These are phyloP conservation scores for Acanthosepion lycidas DNA, from an alignment of 2,888 invertebrate genomes.

Conservation along the genomic window DNA sequence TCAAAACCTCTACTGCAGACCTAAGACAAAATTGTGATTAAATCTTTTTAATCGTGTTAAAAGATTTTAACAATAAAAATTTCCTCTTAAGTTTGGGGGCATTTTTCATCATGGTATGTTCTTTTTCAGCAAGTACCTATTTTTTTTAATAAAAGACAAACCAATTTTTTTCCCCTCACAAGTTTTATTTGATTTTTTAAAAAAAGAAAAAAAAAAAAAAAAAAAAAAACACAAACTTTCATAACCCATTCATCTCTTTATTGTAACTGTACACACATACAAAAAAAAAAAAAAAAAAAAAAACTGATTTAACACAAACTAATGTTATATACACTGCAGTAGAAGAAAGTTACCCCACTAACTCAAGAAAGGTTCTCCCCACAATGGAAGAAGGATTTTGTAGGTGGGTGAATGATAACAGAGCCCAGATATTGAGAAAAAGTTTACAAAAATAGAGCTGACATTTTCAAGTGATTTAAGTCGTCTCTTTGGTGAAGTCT, in stretches of 20 bases:
- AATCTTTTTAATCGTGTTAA: no score
- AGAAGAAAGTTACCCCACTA: background rate
- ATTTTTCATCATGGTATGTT: no score
- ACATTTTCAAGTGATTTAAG: background rate
- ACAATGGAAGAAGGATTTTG: background rate
- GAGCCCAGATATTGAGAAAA: conserved; percentile 20
- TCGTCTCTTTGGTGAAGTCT: background rate
- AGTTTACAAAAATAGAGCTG: conserved; percentile 33
- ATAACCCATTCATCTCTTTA: background rate
- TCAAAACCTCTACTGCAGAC: no score
- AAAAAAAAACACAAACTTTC: background rate
- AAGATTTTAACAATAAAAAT: no score
- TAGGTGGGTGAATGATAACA: background rate
- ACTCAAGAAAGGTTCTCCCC: background rate
- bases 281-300: background rate
- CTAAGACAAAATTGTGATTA: no score
- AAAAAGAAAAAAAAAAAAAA: background rate
- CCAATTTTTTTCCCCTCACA: no score
- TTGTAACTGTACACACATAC: background rate
- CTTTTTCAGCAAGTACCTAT: no score
- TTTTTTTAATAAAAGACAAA: no score
- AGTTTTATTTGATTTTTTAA: background rate
- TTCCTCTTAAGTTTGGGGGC: no score
- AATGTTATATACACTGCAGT: background rate
- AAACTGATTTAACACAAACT: background rate